Percentiles rank a stretch among this genome's conserved stretches.
These are phyloP conservation scores for Pelochelys cantorii DNA, from an alignment of 2,797 vertebrate species.

Conservation along the genomic window DNA sequence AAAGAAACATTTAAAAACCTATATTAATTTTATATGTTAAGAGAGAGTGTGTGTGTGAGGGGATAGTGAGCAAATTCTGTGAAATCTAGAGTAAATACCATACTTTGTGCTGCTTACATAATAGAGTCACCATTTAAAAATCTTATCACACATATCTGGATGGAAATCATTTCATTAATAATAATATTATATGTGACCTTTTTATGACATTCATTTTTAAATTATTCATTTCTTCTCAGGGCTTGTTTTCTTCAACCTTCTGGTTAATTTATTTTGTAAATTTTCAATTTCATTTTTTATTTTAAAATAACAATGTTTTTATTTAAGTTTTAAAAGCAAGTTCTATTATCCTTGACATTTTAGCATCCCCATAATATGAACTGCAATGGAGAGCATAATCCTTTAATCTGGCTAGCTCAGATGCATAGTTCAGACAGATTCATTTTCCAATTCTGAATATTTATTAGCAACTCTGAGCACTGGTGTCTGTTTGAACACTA, in stretches of 20 bases:
- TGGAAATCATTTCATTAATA: background rate
- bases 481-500: background rate
- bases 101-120: conserved; percentile 19
- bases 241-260: conserved; percentile 42
- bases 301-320: conserved; percentile 34
- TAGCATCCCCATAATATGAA: conserved; percentile 40
- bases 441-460: conserved; percentile 32
- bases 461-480: conserved; percentile 46
- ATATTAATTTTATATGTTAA: background rate
- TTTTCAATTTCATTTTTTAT: background rate
- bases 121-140: conserved; percentile 1
- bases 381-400: conserved; percentile 50
- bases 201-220: conserved; percentile 13
- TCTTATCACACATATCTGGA: background rate
- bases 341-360: conserved; percentile 70
- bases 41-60: background rate
- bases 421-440: conserved; percentile 42
- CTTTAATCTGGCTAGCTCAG: conserved; percentile 65
- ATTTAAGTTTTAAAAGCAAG: conserved; percentile 50
- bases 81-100: background rate
- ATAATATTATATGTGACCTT: conserved; percentile 22
- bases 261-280: conserved; percentile 55
- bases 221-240: conserved; percentile 22
- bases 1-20: background rate
- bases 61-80: background rate